These are phyloP conservation scores for Irena cyanogastra DNA, from an alignment of 2,113 vertebrate species.

Conservation along the genomic window DNA sequence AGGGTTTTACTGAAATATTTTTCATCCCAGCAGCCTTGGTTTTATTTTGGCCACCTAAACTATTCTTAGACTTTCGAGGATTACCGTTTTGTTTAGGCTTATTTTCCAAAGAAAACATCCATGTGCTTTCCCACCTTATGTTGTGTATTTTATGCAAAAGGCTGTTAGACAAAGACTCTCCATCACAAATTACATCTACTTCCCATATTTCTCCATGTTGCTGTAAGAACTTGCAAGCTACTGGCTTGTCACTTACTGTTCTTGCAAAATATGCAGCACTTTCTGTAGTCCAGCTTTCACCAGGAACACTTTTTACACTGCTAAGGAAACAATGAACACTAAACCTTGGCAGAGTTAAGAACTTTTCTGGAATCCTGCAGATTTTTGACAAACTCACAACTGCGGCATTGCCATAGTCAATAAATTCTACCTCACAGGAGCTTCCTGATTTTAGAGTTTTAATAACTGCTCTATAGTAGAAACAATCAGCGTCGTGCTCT, in stretches of 20 bases:
- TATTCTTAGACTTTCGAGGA: not conserved
- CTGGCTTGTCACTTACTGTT: constrained; percentile 54
- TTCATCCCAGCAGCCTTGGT: not conserved
- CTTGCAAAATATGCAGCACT: constrained; percentile 60
- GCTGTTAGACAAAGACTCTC: constrained; percentile 30
- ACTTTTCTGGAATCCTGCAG: constrained; percentile 60
- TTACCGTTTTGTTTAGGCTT: not conserved
- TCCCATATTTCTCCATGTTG: constrained; percentile 71
- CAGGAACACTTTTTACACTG: constrained; percentile 31
- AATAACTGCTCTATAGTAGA: constrained; percentile 78
- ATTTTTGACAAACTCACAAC: constrained; percentile 69
- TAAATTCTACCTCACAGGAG: constrained; percentile 78
- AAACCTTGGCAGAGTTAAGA: constrained; percentile 72
- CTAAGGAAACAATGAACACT: constrained; percentile 76
- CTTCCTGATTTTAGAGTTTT: constrained; percentile 43
- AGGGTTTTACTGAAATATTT: not conserved
- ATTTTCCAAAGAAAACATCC: not conserved
- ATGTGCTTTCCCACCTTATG: not conserved
- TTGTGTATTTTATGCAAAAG: constrained; percentile 8
- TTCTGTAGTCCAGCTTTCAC: constrained; percentile 32
- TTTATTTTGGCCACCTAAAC: not conserved
- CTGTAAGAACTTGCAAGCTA: constrained; percentile 78
- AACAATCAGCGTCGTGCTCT: constrained; percentile 67
- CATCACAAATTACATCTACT: constrained; percentile 70
- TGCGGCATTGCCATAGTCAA: constrained; percentile 84